Conservation (phyloP, 2,888 invertebrate genomes). For the Alentia gelatinosa region DNA sequence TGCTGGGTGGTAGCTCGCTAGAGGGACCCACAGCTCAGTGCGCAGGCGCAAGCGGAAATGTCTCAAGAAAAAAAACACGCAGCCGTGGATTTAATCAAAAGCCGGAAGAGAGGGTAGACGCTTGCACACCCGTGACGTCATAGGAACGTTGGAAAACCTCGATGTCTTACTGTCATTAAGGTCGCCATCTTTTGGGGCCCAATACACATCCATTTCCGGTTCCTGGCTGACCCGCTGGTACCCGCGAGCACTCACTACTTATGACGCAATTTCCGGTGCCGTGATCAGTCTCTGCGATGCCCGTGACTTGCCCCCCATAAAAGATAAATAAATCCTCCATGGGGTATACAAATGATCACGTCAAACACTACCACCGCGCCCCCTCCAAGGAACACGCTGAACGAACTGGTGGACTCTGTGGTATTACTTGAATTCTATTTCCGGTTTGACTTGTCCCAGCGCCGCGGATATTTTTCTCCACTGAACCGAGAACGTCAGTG, state of each 20-base stretch:
- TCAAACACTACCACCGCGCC: too few relatives aligned
- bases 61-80: neutral
- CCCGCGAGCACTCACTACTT: neutral
- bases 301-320: neutral
- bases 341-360: too few relatives aligned
- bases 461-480: too few relatives aligned
- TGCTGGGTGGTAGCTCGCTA: neutral
- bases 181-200: neutral
- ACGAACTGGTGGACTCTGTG: too few relatives aligned
- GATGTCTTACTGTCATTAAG: neutral
- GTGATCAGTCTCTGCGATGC: neutral
- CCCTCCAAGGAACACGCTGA: too few relatives aligned
- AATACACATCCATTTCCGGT: neutral
- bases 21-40: neutral
- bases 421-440: too few relatives aligned
- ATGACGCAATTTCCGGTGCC: slow-evolving; percentile 13
- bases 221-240: neutral
- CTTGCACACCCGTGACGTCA: neutral
- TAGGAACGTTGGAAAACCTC: too few relatives aligned
- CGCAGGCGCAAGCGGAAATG: neutral
- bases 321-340: too few relatives aligned
- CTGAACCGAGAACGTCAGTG: too few relatives aligned
- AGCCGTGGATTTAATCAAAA: neutral
- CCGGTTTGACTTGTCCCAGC: neutral
- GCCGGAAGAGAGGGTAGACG: neutral